Evolutionary conservation across 64 coral and sea anemone genomes (phyloP).

Genomic region (Acropora tenuis): DNA sequence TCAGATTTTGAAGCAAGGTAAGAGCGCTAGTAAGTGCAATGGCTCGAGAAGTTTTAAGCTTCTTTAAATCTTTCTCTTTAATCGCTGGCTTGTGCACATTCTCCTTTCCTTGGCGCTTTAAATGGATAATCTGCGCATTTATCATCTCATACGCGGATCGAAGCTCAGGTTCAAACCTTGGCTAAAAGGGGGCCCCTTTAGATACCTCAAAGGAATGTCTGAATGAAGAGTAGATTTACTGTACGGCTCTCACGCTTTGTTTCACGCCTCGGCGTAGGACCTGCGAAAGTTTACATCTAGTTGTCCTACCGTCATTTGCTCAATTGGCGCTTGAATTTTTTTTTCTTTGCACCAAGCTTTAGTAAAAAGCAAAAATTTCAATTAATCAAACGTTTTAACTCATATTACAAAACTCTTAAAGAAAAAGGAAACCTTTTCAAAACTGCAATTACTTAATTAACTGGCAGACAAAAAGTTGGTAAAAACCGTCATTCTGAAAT

Average conservation of each 20-base stretch:
- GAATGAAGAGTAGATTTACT: constrained; percentile 7
- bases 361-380: neutral
- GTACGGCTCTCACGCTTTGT: neutral
- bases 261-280: too few relatives aligned
- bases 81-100: constrained; percentile 27
- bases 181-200: neutral
- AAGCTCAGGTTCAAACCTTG: neutral
- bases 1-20: neutral
- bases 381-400: constrained; percentile 3
- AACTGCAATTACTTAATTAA: too few relatives aligned
- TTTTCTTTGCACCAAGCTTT: constrained; percentile 38
- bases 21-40: too few relatives aligned
- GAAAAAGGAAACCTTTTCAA: neutral
- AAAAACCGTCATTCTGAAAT: neutral
- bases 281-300: too few relatives aligned
- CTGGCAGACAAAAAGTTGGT: too few relatives aligned
- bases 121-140: too few relatives aligned
- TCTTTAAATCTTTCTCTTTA: constrained; percentile 7
- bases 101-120: constrained; percentile 18
- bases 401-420: constrained; percentile 5
- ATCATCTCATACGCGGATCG: neutral
- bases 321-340: neutral
- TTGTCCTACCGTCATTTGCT: neutral
- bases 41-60: neutral
- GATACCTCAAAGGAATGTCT: neutral